A percentile compares a stretch with the other conserved stretches of the same genome.
Conservation (phyloP, 2,113 vertebrate species). For the Anser brachyrhynchus region DNA sequence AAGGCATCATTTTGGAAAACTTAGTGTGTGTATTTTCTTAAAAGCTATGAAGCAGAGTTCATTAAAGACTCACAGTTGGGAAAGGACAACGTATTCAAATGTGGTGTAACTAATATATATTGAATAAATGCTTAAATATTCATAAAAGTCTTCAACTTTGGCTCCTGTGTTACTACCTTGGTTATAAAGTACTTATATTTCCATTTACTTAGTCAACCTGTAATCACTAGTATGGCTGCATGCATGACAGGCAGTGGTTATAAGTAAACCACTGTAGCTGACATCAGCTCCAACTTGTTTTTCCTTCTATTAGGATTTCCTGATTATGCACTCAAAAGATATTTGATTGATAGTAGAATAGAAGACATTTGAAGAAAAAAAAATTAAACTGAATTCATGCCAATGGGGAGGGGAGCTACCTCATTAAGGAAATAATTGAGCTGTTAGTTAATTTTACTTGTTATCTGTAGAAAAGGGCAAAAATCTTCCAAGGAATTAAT, state of each 20-base stretch:
- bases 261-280: slow-evolving; percentile 4
- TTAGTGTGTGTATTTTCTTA: neutral
- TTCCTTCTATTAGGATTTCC: slow-evolving; percentile 39
- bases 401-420: slow-evolving; percentile 43
- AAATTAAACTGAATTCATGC: slow-evolving; percentile 55
- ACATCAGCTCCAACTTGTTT: slow-evolving; percentile 34
- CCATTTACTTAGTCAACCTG: neutral
- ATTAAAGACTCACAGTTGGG: neutral
- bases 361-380: slow-evolving; percentile 53
- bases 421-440: slow-evolving; percentile 80
- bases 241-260: slow-evolving; percentile 29
- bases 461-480: slow-evolving; percentile 68
- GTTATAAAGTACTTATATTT: slow-evolving; percentile 30
- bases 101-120: neutral
- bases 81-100: neutral
- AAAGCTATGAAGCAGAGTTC: neutral
- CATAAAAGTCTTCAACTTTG: neutral
- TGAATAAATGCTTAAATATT: slow-evolving; percentile 19
- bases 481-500: slow-evolving; percentile 63
- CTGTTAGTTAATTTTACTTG: slow-evolving; percentile 77
- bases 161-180: neutral
- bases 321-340: slow-evolving; percentile 54
- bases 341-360: slow-evolving; percentile 72
- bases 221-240: slow-evolving; percentile 6
- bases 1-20: neutral